phyloP scores from a whole-genome alignment of 2,888 invertebrate species.

The Agriopis marginaria region DNA sequence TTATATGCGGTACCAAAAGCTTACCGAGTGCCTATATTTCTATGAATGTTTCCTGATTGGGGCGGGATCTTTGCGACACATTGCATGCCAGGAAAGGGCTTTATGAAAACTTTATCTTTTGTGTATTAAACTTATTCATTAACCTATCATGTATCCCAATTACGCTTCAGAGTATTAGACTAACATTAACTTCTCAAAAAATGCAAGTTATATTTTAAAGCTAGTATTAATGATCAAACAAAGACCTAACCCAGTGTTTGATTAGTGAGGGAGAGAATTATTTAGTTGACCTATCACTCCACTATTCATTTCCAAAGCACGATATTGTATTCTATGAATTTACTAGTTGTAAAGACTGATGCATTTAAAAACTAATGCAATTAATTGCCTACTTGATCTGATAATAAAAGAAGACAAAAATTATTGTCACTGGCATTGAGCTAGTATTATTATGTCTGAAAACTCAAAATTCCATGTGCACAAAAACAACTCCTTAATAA shows the following conservation, averaged over 20 bases:
- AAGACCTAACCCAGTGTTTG: slow-evolving; percentile 50
- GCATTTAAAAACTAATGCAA: slow-evolving; percentile 63
- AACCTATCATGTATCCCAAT: neutral
- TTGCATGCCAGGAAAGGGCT: too few relatives aligned
- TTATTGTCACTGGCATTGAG: neutral
- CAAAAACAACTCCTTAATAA: too few relatives aligned
- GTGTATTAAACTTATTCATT: too few relatives aligned
- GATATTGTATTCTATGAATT: slow-evolving; percentile 44
- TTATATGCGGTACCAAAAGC: too few relatives aligned
- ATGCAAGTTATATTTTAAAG: slow-evolving; percentile 31
- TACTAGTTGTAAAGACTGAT: slow-evolving; percentile 69
- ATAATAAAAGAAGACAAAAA: slow-evolving; percentile 3
- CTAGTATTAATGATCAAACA: slow-evolving; percentile 30
- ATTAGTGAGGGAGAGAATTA: slow-evolving; percentile 50
- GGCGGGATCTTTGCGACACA: too few relatives aligned
- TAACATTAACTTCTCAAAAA: slow-evolving; percentile 10
- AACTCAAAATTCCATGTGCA: slow-evolving; percentile 4
- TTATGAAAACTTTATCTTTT: too few relatives aligned
- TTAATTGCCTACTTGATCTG: slow-evolving; percentile 25
- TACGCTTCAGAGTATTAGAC: neutral
- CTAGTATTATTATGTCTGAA: slow-evolving; percentile 10
- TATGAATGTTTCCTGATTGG: too few relatives aligned
- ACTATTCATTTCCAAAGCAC: slow-evolving; percentile 40
- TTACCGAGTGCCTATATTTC: too few relatives aligned
- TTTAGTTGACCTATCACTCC: slow-evolving; percentile 36